Conservation (phyloP, 2,113 vertebrate genomes). For the Mustela nigripes region DNA sequence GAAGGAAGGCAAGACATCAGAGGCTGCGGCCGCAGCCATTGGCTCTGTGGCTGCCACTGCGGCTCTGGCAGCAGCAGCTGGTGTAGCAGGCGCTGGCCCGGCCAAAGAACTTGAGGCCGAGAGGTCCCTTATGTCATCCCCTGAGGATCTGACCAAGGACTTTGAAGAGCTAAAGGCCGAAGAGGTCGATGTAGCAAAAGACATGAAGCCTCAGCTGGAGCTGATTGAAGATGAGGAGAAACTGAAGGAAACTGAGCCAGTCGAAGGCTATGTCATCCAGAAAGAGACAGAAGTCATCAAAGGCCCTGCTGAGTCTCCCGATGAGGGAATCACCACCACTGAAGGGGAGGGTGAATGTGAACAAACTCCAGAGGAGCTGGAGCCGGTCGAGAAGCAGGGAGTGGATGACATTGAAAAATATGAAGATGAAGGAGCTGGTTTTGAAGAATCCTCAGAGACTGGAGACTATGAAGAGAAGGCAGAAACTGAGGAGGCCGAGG, state of each 20-base stretch:
- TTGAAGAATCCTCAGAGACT: conserved; percentile 94
- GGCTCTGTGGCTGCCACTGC: conserved; percentile 55
- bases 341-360: conserved; percentile 95
- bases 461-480: conserved; percentile 96
- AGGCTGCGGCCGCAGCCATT: conserved; percentile 77
- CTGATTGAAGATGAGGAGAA: conserved; percentile 86
- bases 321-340: conserved; percentile 96
- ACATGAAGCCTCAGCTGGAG: conserved; percentile 85
- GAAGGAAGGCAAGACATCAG: conserved; percentile 90
- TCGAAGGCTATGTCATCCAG: conserved; percentile 87
- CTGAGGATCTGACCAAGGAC: conserved; percentile 97
- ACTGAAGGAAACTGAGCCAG: conserved; percentile 84
- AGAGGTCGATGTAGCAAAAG: conserved; percentile 89
- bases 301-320: conserved; percentile 91
- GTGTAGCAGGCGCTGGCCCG: conserved; percentile 67
- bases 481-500: conserved; percentile 94
- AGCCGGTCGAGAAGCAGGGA: conserved; percentile 90
- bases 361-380: conserved; percentile 93
- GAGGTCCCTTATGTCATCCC: conserved; percentile 96
- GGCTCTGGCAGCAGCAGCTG: conserved; percentile 74
- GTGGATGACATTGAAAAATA: conserved; percentile 92
- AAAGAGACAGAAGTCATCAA: conserved; percentile 92
- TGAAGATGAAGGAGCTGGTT: conserved; percentile 95
- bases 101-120: conserved; percentile 90
- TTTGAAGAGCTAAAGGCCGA: conserved; percentile 96